Base-by-base conservation (phyloP, 2,113 vertebrate species). In the Scophthalmus maximus region DNA sequence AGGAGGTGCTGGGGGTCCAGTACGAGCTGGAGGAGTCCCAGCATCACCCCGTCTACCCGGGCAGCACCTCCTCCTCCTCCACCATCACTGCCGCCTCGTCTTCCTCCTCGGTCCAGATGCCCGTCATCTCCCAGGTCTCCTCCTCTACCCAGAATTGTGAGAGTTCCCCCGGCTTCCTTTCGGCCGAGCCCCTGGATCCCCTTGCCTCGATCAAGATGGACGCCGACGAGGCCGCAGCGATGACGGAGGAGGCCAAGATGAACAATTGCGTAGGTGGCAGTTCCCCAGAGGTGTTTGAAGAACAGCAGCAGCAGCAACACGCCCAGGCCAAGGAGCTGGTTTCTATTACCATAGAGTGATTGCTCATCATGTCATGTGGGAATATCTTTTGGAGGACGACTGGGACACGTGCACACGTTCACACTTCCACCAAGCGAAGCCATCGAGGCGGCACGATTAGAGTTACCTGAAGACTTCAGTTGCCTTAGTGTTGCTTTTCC, bases 71-170 rank as follows among this genome's bases (percentile, higher is more conserved):
- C 73, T 22, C 64, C 64, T 47, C 76, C 50, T 40, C 77, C 93
- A 91, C 87, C 85, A 91, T 91, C 88, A 93, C 94, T 60, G 95
- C 96, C 93, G 22, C 49, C 49, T 50, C 49, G 10, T 95, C 95
- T 1, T 95, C 89, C 76, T 88, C 90, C 78, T 92, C 91, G 29
- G 89, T 93, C 68, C 93, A 93, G 78, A 87, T 90, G 73, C 90
- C 93, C 4, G 93, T 94, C 90, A 94, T 94, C 85, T 93, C 92
- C 87, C 96, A 99, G 94, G 97, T 98, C 84, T 98, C 97, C 22
- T 98, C 97, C 59, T 99, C 97, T 36, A 99, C 97, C 87, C 97
- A 98, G 93, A 96, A 96, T 93, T 98, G 96, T 46, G 96, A 98
- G 92, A 95, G 91, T 91, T 89, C 87, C 76, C 67, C 87, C 0